Percentiles rank a stretch among this genome's conserved stretches.
Evolutionary conservation across 2,797 vertebrate genomes (phyloP).

Genomic region (Protosalanx chinensis): DNA sequence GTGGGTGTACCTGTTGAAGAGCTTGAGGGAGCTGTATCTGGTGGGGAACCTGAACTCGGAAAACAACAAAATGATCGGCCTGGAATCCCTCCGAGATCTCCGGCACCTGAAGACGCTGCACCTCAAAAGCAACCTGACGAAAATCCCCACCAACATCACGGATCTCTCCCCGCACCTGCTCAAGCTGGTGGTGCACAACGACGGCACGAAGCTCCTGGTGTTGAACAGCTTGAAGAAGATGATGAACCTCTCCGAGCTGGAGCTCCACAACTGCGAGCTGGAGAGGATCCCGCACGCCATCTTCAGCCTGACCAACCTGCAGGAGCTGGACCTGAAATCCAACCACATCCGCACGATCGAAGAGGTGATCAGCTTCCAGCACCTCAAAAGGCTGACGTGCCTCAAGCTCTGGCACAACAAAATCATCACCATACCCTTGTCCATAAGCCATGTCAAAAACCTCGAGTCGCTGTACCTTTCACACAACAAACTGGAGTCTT

Average conservation of each 20-base stretch:
- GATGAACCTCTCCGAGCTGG: conserved; percentile 91
- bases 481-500: conserved; percentile 94
- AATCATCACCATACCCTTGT: conserved; percentile 91
- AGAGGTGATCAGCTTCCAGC: conserved; percentile 98
- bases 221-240: conserved; percentile 99
- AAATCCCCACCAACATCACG: conserved; percentile 97
- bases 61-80: conserved; percentile 98
- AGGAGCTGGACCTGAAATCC: conserved; percentile 94
- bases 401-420: conserved; percentile 99
- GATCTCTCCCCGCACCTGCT: conserved; percentile 93
- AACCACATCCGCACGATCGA: conserved; percentile 97
- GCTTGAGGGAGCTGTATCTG: conserved; percentile 89
- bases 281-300: conserved; percentile 97
- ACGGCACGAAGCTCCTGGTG: conserved; percentile 94
- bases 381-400: conserved; percentile 93
- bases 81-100: conserved; percentile 93
- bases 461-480: conserved; percentile 93
- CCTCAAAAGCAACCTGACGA: conserved; percentile 97
- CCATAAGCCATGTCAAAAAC: conserved; percentile 93
- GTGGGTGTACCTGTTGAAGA: conserved; percentile 96
- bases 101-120: conserved; percentile 92
- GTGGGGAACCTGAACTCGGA: conserved; percentile 97
- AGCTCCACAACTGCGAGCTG: conserved; percentile 95
- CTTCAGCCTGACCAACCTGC: conserved; percentile 94
- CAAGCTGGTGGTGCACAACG: conserved; percentile 93